Evolutionary conservation across 2,797 vertebrate genomes (phyloP).

Genomic region (Hylomyscus alleni): DNA sequence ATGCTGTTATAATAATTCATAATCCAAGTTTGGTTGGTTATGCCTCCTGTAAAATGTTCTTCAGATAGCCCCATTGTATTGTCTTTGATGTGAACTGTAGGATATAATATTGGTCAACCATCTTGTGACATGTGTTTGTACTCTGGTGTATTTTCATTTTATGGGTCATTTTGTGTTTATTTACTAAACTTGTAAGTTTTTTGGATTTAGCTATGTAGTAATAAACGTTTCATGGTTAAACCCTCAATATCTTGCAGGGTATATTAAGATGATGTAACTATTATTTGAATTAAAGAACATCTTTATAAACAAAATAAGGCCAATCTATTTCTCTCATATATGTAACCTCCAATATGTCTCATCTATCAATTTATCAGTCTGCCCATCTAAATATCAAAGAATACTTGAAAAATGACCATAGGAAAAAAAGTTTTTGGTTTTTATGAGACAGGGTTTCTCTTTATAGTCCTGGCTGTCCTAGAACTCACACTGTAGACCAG

Average conservation of each 20-base stretch:
- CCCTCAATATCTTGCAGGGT: background rate
- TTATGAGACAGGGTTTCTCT: too few relatives aligned
- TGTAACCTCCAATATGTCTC: background rate
- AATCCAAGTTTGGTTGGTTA: background rate
- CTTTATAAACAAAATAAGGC: background rate
- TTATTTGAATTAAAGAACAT: background rate
- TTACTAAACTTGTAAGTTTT: background rate
- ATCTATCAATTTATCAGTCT: background rate
- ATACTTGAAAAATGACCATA: too few relatives aligned
- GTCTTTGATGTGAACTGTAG: background rate
- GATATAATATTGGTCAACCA: background rate
- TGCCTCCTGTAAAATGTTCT: background rate
- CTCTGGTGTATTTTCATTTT: background rate
- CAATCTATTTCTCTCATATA: background rate
- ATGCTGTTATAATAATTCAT: background rate
- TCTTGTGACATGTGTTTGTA: background rate
- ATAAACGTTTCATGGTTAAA: background rate
- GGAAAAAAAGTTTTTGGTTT: too few relatives aligned
- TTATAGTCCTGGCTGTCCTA: too few relatives aligned
- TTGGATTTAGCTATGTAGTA: background rate
- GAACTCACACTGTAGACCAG: too few relatives aligned
- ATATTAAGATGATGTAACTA: background rate
- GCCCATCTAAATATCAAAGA: background rate
- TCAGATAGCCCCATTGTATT: background rate
- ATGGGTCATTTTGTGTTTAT: background rate